A percentile compares a stretch with the other conserved stretches of the same genome.
Evolutionary conservation across 2,113 vertebrate genomes (phyloP).

Genomic region (Oostethus manadensis): DNA sequence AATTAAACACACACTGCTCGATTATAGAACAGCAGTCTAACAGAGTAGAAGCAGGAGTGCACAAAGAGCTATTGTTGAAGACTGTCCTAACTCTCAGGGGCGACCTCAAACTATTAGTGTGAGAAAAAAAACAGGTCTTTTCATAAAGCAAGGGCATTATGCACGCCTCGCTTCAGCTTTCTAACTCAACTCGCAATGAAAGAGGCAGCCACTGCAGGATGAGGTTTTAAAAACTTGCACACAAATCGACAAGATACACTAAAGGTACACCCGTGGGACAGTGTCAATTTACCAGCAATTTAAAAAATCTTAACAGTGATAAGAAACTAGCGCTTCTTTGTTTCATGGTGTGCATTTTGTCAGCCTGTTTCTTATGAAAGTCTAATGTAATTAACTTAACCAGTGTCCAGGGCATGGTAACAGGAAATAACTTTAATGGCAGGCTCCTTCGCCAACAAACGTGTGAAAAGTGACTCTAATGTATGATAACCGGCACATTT

Average conservation of each 20-base stretch:
- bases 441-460: too few species aligned
- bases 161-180: conserved; percentile 33
- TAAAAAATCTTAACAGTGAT: conserved; percentile 4
- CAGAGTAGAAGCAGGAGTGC: conserved; percentile 44
- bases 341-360: neutral
- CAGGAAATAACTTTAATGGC: too few species aligned
- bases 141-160: conserved; percentile 61
- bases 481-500: too few species aligned
- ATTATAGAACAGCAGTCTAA: conserved; percentile 33
- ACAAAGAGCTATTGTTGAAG: conserved; percentile 73
- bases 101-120: conserved; percentile 58
- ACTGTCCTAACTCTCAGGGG: conserved; percentile 49
- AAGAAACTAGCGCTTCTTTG: neutral
- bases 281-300: conserved; percentile 15
- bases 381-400: too few species aligned
- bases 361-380: too few species aligned
- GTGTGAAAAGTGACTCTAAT: too few species aligned
- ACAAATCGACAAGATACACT: conserved; percentile 23
- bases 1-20: conserved; percentile 20
- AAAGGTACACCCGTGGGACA: neutral
- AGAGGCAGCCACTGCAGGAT: conserved; percentile 32
- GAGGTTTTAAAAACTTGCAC: conserved; percentile 36
- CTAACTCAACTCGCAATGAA: conserved; percentile 22
- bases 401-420: too few species aligned
- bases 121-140: conserved; percentile 66